Conservation (phyloP, 23 tunicate species). For the Clavelina lepadiformis region DNA sequence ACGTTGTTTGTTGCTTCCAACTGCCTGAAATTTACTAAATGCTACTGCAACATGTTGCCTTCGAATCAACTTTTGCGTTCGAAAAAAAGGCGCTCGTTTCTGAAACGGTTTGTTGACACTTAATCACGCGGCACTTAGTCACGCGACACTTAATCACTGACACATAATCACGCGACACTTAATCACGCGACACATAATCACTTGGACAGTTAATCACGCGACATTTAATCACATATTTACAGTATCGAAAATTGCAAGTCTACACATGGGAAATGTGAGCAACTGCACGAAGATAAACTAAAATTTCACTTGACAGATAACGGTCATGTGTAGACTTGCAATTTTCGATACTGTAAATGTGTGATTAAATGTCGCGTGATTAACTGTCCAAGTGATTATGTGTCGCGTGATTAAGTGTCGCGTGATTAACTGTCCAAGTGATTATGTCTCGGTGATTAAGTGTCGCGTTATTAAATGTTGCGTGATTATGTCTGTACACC, state of each 20-base stretch:
- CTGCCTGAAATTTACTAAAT: slow-evolving; percentile 12
- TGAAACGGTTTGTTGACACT: slow-evolving; percentile 11
- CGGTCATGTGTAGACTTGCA: too few species aligned
- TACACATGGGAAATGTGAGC: too few species aligned
- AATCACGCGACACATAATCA: too few species aligned
- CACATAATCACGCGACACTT: slow-evolving; percentile 27
- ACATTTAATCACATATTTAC: too few species aligned
- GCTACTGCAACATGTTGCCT: not conserved
- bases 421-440: not conserved
- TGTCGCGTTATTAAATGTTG: slow-evolving; percentile 5
- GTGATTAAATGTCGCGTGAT: not conserved
- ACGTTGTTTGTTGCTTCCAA: slow-evolving; percentile 22
- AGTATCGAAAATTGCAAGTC: too few species aligned
- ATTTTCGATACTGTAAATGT: too few species aligned
- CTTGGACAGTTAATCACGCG: too few species aligned
- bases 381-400: slow-evolving; percentile 15
- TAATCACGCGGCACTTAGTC: not conserved
- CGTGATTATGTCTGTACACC: slow-evolving; percentile 1
- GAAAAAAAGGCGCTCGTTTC: too few species aligned
- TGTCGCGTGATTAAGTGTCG: slow-evolving; percentile 5
- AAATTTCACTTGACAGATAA: too few species aligned
- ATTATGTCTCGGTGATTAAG: not conserved
- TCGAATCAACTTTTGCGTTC: not conserved
- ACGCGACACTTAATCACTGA: slow-evolving; percentile 13
- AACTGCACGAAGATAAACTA: too few species aligned